Evolutionary conservation across 2,888 invertebrate genomes (phyloP).

Genomic region (Dicycla oo): DNA sequence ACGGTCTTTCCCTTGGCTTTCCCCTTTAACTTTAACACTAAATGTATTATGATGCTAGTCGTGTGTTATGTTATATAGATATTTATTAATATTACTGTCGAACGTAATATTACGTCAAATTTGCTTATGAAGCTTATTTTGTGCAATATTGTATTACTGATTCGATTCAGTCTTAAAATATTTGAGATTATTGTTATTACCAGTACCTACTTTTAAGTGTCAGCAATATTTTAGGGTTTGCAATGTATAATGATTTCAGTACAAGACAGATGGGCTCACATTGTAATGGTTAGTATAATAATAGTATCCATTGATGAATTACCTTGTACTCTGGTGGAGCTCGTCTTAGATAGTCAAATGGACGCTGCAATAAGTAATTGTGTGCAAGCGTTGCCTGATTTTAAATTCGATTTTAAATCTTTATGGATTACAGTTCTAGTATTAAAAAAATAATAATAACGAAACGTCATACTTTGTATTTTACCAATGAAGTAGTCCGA

Average conservation of each 20-base stretch:
- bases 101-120: constrained; percentile 79
- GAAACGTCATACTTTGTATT: constrained; percentile 43
- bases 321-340: not conserved
- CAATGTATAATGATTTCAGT: constrained; percentile 39
- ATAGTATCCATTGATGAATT: constrained; percentile 13
- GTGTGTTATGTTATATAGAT: constrained; percentile 74
- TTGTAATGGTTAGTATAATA: constrained; percentile 5
- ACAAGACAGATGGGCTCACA: constrained; percentile 22
- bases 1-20: too few species aligned
- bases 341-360: not conserved
- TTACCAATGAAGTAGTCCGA: constrained; percentile 38
- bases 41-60: constrained; percentile 90
- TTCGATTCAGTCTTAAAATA: constrained; percentile 56
- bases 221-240: constrained; percentile 51
- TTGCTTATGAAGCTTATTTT: constrained; percentile 81
- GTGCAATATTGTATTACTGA: constrained; percentile 75
- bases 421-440: constrained; percentile 58
- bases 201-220: constrained; percentile 44
- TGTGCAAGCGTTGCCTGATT: constrained; percentile 34
- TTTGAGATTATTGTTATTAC: constrained; percentile 57
- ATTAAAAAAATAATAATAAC: constrained; percentile 30
- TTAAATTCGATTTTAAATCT: constrained; percentile 56
- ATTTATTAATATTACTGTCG: constrained; percentile 66
- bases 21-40: too few species aligned
- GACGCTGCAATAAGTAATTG: constrained; percentile 2